Evolutionary conservation across 2,797 vertebrate species (phyloP), one percentile per base, ranked within the genome.

Genomic region (Schizopygopsis malacanthus): DNA sequence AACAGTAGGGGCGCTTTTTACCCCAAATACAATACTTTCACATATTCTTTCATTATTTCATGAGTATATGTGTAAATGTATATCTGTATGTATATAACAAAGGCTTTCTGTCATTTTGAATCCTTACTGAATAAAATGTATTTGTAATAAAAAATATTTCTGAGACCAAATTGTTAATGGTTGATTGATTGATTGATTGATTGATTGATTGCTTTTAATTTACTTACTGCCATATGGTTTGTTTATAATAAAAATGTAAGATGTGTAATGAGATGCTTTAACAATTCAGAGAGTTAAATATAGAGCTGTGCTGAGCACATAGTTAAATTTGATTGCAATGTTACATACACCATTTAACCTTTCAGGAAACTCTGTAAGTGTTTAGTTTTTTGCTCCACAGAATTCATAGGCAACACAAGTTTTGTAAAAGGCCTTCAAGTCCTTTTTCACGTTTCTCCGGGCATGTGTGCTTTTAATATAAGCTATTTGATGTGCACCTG

Each of bases 401-500:
- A 65, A 33, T 65, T 65, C 25, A 16, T 15, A 33, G 61, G 61
- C 33, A 45, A 75, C 71, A 28, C 22, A 4, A 75, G 20, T 75
- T 54, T 75, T 47, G 43, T 47, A 8, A 50, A 75, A 33, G 22
- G 25, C 39, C 56, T 22, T 43, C n/a, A 25, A 39, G 54, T 61
- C 22, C 22, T 78, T 25, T 33, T 50, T 52, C 56, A 54, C 70
- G 41, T 50, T 63, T 18, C n/a, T 37, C 25, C 11, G 16, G 71
- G 50, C 13, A 18, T n/a, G 13, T 81, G 47, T 70, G 65, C 63
- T 70, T 70, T 63, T 41, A 83, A 83, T n/a, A 50, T 10, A 65
- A 33, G 56, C 41, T 50, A 47, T 76, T 83, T 75, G 22, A 61
- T 52, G 54, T 28, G 33, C 39, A 54, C 52, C 54, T 72, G 52